These are phyloP conservation scores for Polydesmus complanatus DNA, from an alignment of 2,888 invertebrate genomes.

Conservation along the genomic window DNA sequence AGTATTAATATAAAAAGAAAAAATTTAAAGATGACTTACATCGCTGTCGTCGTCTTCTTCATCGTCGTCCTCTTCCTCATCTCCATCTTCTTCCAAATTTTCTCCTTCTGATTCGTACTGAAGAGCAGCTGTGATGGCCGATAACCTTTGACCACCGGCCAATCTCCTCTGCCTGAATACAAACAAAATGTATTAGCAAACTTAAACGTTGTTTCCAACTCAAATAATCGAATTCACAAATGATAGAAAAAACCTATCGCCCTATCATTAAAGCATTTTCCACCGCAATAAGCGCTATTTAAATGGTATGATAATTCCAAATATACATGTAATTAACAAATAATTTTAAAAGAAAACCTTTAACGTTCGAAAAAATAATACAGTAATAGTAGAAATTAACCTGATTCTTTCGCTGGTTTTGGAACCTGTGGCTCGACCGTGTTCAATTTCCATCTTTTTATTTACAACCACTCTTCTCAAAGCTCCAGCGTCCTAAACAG, in stretches of 20 bases:
- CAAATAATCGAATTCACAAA: constrained; percentile 7
- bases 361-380: too few species aligned
- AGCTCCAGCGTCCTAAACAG: constrained; percentile 58
- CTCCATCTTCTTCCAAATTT: constrained; percentile 21
- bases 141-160: constrained; percentile 39
- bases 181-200: neutral
- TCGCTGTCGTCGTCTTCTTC: constrained; percentile 22
- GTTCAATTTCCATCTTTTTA: constrained; percentile 55
- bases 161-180: constrained; percentile 26
- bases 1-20: too few species aligned
- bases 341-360: too few species aligned
- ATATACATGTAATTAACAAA: too few species aligned
- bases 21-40: constrained; percentile 27
- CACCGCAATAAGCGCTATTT: too few species aligned
- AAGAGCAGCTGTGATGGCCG: constrained; percentile 46
- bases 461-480: constrained; percentile 57
- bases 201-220: neutral
- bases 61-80: constrained; percentile 40
- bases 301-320: too few species aligned
- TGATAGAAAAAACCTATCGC: too few species aligned
- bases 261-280: too few species aligned
- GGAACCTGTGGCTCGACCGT: constrained; percentile 42
- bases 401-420: constrained; percentile 58
- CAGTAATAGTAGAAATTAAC: constrained; percentile 24
- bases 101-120: constrained; percentile 32